Evolutionary conservation across 2,888 invertebrate species (phyloP), one percentile per base, ranked within the genome.

Genomic region (Cyclophora albipunctata): DNA sequence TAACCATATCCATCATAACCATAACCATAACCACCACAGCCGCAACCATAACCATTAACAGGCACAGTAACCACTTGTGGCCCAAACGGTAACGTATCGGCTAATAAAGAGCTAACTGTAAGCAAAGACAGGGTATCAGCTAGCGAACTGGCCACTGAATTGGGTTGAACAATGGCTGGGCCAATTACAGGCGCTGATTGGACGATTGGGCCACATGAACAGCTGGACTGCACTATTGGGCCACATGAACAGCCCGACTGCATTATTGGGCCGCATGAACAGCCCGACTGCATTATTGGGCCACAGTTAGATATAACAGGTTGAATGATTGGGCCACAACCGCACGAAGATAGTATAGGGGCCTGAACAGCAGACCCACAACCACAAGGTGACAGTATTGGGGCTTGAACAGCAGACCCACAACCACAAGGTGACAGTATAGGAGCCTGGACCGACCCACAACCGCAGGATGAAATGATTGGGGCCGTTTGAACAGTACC

Each of bases 71-170:
- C 47, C 0, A 72, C 54, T 2, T 67, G 64, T 0, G 74, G 64
- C 7, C 67, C 66, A 1, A 73, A 49, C 0, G 85, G 84, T 6
- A 85, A 58, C 45, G 73, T 73, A 2, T 84, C 79, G 2, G 81
- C 66, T 0, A 86, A 47, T 0, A 85, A 61, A 46, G 76, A 78
- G 67, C 77, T 78, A 0, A 86, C 83, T 1, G 85, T 84, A 20
- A 86, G 67, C 3, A 85, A 62, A 1, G 82, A 79, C 0, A 86
- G 64, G 0, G 84, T 84, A 34, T 86, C 85, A 42, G 81, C 84
- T 0, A 86, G 53, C 7, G 66, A 75, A 20, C 67, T 70, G 6
- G 82, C 82, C 0, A 85, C 75, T 2, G 74, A 68, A 40, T 69
- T 64, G 4, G 66, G 53, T 0, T 66, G 69, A 0, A 73, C 49